These are phyloP conservation scores for Otolemur garnettii DNA, from an alignment of 2,113 vertebrate genomes.

Conservation along the genomic window DNA sequence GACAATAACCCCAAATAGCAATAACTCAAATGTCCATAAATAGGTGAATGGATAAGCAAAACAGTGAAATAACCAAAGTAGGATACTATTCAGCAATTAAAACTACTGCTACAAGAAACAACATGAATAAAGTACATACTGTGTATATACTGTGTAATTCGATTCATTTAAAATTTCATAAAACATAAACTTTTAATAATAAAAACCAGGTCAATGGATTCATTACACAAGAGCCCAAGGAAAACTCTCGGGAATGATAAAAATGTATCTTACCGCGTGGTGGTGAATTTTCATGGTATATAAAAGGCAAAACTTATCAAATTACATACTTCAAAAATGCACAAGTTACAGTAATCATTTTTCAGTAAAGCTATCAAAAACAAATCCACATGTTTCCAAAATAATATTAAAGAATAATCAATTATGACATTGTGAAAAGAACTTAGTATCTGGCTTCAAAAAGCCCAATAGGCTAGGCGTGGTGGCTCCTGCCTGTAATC, in stretches of 20 bases:
- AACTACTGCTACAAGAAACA: not conserved
- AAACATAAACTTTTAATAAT: not conserved
- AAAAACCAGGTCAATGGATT: not conserved
- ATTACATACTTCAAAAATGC: not conserved
- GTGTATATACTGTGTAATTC: not conserved
- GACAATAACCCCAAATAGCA: not conserved
- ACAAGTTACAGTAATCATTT: not conserved
- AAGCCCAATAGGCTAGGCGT: not conserved
- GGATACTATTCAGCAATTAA: constrained; percentile 20
- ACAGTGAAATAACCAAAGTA: not conserved
- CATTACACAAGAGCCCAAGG: not conserved
- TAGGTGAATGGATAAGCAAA: not conserved
- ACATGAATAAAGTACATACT: not conserved
- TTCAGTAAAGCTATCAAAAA: constrained; percentile 26
- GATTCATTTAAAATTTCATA: not conserved
- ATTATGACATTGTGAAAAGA: not conserved
- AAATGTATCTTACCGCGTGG: not conserved
- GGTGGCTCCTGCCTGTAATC: no score
- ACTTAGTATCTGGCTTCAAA: constrained; percentile 22
- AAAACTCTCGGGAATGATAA: not conserved
- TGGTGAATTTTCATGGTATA: not conserved
- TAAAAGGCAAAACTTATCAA: not conserved
- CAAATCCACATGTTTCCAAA: not conserved
- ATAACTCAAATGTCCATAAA: not conserved
- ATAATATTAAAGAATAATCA: not conserved